A percentile compares a stretch with the other conserved stretches of the same genome.
phyloP scores from a whole-genome alignment of 2,113 vertebrate species.

The Ranitomeya imitator region DNA sequence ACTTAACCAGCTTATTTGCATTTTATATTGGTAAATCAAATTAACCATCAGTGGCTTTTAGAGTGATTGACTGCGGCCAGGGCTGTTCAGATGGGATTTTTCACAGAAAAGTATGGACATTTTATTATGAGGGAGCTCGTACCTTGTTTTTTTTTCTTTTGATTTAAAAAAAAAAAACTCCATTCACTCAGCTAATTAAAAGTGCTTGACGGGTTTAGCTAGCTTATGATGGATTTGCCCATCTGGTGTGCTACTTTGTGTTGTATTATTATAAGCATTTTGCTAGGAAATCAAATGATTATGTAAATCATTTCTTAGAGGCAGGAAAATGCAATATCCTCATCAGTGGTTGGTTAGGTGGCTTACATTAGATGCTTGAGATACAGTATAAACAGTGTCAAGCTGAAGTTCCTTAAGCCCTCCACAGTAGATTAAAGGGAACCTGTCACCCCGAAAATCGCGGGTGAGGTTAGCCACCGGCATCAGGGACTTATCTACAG shows the following conservation, averaged over 20 bases:
- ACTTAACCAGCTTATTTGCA: slow-evolving; percentile 99
- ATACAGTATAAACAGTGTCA: not conserved
- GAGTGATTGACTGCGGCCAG: slow-evolving; percentile 98
- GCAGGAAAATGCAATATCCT: not conserved
- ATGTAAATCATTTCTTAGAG: slow-evolving; percentile 69
- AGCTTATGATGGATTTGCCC: slow-evolving; percentile 87
- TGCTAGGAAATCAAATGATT: slow-evolving; percentile 79
- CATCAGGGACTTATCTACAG: too few species aligned
- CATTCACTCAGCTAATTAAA: slow-evolving; percentile 99
- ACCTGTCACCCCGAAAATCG: too few species aligned
- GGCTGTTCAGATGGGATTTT: slow-evolving; percentile 95
- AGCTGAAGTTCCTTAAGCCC: not conserved
- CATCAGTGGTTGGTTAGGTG: not conserved
- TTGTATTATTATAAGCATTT: slow-evolving; percentile 79
- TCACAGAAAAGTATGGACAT: slow-evolving; percentile 98
- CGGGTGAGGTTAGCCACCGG: too few species aligned
- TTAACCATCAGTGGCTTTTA: slow-evolving; percentile 99
- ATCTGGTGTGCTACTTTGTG: slow-evolving; percentile 85
- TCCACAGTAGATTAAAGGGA: not conserved
- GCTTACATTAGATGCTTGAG: not conserved
- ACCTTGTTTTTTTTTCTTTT: slow-evolving; percentile 82
- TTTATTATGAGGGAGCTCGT: slow-evolving; percentile 90
- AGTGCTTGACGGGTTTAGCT: slow-evolving; percentile 82
- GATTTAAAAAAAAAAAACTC: slow-evolving; percentile 87
- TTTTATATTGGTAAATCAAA: slow-evolving; percentile 99